Conservation (phyloP, 2,888 invertebrate genomes). For the Watsonalla cultraria region DNA sequence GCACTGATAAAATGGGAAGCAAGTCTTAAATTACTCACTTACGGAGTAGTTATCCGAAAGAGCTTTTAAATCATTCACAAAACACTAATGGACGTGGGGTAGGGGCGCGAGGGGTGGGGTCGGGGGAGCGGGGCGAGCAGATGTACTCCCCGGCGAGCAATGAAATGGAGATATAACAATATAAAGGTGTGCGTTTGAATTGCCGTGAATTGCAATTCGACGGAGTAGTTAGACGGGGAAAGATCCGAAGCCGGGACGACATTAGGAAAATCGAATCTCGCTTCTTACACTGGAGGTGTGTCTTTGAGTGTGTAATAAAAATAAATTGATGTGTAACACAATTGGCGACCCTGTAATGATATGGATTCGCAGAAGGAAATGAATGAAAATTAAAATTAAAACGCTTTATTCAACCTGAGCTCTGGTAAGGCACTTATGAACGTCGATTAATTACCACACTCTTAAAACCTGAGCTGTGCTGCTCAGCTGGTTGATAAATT, state of each 20-base stretch:
- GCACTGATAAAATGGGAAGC: constrained; percentile 77
- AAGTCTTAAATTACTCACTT: constrained; percentile 79
- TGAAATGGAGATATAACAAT: constrained; percentile 76
- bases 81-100: constrained; percentile 78
- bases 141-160: constrained; percentile 71
- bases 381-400: too few species aligned
- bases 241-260: constrained; percentile 8
- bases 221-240: constrained; percentile 16
- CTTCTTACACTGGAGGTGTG: constrained; percentile 4
- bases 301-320: constrained; percentile 1
- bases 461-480: too few species aligned
- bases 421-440: too few species aligned
- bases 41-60: constrained; percentile 79
- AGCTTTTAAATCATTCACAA: constrained; percentile 80
- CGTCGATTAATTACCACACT: too few species aligned
- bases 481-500: too few species aligned
- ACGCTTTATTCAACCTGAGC: too few species aligned
- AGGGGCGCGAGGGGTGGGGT: constrained; percentile 35
- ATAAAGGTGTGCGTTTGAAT: constrained; percentile 70
- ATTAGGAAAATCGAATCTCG: constrained; percentile 18
- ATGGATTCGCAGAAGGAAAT: too few species aligned
- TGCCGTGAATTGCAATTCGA: constrained; percentile 60
- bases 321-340: constrained; percentile 1
- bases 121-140: constrained; percentile 46
- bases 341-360: not conserved